Conservation (phyloP, 2,888 invertebrate species). For the Pandemis heparana region DNA sequence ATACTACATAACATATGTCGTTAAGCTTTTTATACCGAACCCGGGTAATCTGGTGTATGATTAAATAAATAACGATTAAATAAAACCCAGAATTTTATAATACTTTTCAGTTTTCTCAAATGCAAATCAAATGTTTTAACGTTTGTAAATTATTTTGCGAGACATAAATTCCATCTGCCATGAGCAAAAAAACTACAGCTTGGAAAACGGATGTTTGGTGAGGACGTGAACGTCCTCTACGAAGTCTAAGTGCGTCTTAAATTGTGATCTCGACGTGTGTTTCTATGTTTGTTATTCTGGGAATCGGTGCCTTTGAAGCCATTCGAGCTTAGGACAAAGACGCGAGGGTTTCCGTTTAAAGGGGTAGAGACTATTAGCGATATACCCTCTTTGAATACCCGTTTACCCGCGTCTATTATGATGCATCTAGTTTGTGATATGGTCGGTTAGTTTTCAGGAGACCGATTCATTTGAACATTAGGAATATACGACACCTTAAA, state of each 20-base stretch:
- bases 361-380: conserved; percentile 15
- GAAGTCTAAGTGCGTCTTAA: conserved; percentile 12
- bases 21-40: too few species aligned
- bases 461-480: background rate
- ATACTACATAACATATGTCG: too few species aligned
- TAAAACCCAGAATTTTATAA: too few species aligned
- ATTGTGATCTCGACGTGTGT: conserved; percentile 18
- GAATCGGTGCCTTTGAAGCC: conserved; percentile 27
- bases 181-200: background rate
- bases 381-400: background rate
- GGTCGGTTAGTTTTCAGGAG: background rate
- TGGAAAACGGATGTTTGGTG: background rate
- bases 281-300: conserved; percentile 29
- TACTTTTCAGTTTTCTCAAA: too few species aligned
- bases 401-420: background rate
- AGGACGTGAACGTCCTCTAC: conserved; percentile 3
- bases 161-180: conserved; percentile 2
- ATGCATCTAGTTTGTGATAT: background rate
- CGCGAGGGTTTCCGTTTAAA: conserved; percentile 24
- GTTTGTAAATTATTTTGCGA: background rate
- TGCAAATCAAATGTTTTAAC: too few species aligned
- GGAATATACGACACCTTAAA: background rate
- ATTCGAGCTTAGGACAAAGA: conserved; percentile 9
- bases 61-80: too few species aligned
- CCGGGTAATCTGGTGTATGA: too few species aligned